phyloP scores from a whole-genome alignment of 2,113 vertebrate genomes.

The Neodon shergylaensis region DNA sequence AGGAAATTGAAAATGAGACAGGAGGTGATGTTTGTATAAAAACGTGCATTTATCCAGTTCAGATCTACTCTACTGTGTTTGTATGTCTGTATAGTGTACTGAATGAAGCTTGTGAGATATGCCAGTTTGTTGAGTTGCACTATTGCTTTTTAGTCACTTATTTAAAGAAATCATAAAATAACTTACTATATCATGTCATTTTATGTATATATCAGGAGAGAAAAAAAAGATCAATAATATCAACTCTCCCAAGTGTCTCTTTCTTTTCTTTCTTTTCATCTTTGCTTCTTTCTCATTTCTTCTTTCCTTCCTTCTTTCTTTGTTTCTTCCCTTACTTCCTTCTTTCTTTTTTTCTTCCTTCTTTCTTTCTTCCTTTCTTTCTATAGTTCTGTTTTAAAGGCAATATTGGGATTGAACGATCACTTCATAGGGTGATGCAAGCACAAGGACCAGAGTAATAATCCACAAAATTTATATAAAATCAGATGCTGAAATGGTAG shows the following conservation, averaged over 20 bases:
- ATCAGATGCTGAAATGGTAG: not conserved
- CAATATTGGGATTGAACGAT: not conserved
- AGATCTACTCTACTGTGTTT: not conserved
- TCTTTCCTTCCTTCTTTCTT: rapidly evolving
- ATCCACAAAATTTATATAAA: not conserved
- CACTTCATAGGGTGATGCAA: not conserved
- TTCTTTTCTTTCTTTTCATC: not conserved
- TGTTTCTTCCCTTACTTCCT: no score
- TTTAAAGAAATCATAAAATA: not conserved
- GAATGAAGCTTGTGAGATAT: not conserved
- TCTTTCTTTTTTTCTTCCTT: not conserved
- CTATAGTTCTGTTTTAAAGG: not conserved
- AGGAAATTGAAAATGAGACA: not conserved
- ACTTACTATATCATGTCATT: not conserved
- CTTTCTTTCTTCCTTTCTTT: not conserved
- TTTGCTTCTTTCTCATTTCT: not conserved
- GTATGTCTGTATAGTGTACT: not conserved
- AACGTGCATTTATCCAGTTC: not conserved
- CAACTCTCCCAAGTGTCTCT: not conserved
- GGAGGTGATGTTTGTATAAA: not conserved
- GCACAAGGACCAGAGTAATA: not conserved
- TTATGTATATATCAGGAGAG: not conserved
- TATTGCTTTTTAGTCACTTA: not conserved
- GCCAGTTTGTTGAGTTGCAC: not conserved
- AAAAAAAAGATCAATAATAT: not conserved